Percentiles rank a stretch among this genome's conserved stretches.
These are phyloP conservation scores for Onychomys arenicola DNA, from an alignment of 2,797 vertebrate species.

Conservation along the genomic window DNA sequence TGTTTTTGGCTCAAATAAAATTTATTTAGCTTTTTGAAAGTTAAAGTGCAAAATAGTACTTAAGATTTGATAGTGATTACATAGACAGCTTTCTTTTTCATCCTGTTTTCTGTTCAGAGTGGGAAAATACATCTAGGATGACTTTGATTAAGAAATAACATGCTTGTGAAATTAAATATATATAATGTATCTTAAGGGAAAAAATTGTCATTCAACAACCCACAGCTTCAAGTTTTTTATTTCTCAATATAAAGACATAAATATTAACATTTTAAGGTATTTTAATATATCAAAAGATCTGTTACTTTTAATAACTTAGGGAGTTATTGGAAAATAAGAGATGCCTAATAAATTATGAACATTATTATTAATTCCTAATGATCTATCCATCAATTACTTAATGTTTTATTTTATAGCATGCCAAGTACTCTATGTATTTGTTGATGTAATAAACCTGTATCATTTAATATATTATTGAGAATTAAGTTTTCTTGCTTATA, in stretches of 20 bases:
- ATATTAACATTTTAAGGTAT: not conserved
- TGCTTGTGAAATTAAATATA: not conserved
- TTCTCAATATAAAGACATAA: conserved; percentile 29
- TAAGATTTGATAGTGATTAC: not conserved
- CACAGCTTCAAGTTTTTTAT: not conserved
- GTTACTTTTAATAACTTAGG: not conserved
- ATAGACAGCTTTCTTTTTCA: not conserved
- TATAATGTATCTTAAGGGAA: not conserved
- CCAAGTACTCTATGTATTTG: not conserved
- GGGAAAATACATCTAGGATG: not conserved
- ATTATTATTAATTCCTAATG: conserved; percentile 39
- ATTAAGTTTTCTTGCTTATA: conserved; percentile 13
- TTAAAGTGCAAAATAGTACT: not conserved
- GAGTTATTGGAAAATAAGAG: conserved; percentile 42
- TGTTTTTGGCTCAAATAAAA: not conserved
- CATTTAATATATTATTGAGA: conserved; percentile 11
- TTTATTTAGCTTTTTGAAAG: not conserved
- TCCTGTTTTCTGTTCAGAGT: not conserved
- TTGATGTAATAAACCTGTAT: conserved; percentile 20
- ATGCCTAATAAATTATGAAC: conserved; percentile 41
- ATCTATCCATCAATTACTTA: not conserved
- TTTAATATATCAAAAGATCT: conserved; percentile 16
- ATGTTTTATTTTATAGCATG: conserved; percentile 6
- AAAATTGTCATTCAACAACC: not conserved
- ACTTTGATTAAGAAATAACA: not conserved